phyloP scores from a whole-genome alignment of 2,888 invertebrate species.

The Hydropsyche betteni region DNA sequence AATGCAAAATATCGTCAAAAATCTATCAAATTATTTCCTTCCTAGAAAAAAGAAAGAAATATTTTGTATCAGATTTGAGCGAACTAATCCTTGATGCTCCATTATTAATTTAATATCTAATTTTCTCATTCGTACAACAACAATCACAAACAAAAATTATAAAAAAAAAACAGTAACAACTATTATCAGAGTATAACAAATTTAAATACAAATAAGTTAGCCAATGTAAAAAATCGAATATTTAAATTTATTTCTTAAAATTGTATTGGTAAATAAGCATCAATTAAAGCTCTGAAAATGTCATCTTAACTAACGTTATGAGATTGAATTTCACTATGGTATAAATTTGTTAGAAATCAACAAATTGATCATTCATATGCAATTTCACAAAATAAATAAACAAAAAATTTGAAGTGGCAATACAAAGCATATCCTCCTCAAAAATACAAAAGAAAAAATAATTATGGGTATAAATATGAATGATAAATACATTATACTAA shows the following conservation, averaged over 20 bases:
- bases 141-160: conserved; percentile 28
- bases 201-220: conserved; percentile 8
- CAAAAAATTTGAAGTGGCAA: conserved; percentile 2
- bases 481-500: conserved; percentile 24
- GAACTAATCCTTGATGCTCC: conserved; percentile 12
- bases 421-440: conserved; percentile 33
- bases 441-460: conserved; percentile 11
- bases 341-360: not conserved
- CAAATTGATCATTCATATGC: too few relatives aligned
- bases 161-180: conserved; percentile 12
- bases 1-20: not conserved
- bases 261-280: conserved; percentile 25
- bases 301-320: not conserved
- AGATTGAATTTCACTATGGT: conserved; percentile 1
- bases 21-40: not conserved
- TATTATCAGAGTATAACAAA: conserved; percentile 22
- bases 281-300: conserved; percentile 26
- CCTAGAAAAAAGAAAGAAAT: not conserved
- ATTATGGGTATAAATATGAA: not conserved
- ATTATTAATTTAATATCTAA: conserved; percentile 19
- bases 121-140: conserved; percentile 17
- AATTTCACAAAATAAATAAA: not conserved
- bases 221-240: not conserved
- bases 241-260: not conserved
- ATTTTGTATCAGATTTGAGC: not conserved